Conservation (phyloP, 2,797 vertebrate genomes). For the Fratercula arctica region DNA sequence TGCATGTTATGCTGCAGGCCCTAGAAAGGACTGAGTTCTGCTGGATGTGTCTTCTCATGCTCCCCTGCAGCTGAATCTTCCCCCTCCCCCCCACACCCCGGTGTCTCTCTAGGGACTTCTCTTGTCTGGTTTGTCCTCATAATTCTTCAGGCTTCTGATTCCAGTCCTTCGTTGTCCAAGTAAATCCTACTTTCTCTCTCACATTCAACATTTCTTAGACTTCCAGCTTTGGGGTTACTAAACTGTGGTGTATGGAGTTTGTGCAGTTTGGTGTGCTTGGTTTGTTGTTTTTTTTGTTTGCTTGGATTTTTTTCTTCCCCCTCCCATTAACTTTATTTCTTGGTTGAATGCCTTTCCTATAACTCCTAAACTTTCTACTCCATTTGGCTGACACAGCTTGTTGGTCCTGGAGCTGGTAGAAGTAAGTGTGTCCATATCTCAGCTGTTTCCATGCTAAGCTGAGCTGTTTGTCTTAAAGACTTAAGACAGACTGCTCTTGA, state of each 20-base stretch:
- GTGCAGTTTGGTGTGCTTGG: not conserved
- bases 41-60: not conserved
- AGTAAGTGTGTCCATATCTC: not conserved
- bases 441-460: not conserved
- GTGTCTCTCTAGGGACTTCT: not conserved
- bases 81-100: too few relatives aligned
- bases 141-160: not conserved
- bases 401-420: not conserved
- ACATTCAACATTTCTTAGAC: not conserved
- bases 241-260: not conserved
- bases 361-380: not conserved
- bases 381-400: not conserved
- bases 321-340: not conserved
- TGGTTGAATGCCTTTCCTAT: not conserved
- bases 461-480: not conserved
- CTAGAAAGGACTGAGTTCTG: not conserved
- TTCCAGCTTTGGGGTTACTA: not conserved
- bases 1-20: accelerated
- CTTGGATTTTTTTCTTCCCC: not conserved
- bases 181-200: not conserved
- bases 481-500: not conserved
- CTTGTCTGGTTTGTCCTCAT: not conserved
- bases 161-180: not conserved
- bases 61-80: not conserved
- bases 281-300: not conserved